Percentiles rank a stretch among this genome's conserved stretches.
Evolutionary conservation across 2,113 vertebrate species (phyloP).

Genomic region (Hippopotamus amphibius): DNA sequence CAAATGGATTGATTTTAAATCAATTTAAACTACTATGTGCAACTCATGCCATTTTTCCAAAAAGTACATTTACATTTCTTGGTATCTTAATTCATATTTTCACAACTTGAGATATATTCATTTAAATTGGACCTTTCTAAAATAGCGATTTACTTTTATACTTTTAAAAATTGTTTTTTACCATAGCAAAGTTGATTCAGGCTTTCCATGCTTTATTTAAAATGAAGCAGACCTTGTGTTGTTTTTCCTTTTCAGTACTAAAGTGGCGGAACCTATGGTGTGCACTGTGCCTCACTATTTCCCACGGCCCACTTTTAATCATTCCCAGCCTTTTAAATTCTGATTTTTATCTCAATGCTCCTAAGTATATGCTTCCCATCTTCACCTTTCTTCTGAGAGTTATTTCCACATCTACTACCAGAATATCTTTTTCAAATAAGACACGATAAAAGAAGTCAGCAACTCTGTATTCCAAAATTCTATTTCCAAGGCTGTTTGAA

Average conservation of each 20-base stretch:
- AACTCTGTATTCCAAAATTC: constrained; percentile 59
- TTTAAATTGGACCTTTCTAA: constrained; percentile 10
- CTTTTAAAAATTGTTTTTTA: constrained; percentile 21
- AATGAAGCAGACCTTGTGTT: neutral
- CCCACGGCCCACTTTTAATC: neutral
- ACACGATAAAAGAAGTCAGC: constrained; percentile 37
- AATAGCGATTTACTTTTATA: neutral
- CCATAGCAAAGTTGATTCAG: neutral
- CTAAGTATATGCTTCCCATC: neutral
- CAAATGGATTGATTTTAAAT: neutral
- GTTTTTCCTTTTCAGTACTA: neutral
- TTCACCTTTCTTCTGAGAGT: constrained; percentile 47
- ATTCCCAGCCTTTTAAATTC: neutral
- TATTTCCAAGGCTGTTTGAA: constrained; percentile 70
- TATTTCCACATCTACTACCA: neutral
- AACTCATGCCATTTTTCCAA: neutral
- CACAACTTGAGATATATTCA: neutral
- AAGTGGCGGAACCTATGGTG: neutral
- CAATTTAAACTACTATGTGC: neutral
- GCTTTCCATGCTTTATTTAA: constrained; percentile 9
- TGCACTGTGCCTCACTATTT: neutral
- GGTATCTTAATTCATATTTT: constrained; percentile 19
- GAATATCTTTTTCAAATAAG: constrained; percentile 64
- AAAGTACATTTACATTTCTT: neutral
- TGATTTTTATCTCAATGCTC: constrained; percentile 16